Base-by-base conservation (phyloP, 2,113 vertebrate genomes). In the Myiopsitta monachus region DNA sequence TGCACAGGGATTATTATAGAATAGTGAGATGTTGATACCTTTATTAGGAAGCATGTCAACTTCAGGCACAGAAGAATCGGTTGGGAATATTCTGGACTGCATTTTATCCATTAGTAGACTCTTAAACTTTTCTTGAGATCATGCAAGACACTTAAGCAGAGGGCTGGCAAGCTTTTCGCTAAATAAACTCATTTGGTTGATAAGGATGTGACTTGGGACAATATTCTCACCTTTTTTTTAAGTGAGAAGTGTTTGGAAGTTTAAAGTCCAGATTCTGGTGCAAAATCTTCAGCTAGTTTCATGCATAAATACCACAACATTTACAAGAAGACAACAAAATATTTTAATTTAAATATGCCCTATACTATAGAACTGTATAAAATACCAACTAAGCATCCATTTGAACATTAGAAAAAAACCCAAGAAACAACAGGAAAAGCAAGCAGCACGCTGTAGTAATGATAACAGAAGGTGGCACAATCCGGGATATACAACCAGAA, bases 291-390 rank as follows among this genome's bases (percentile, higher is more conserved):
- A 57, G 69, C 3, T 1, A 62, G 17, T 16, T 90, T 39, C 22
- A 28, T 10, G 61, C 72, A 94, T 27, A 84, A 93, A 92, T n/a
- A 90, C 47, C 80, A 93, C 27, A 2, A 68, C 76, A 39, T 52
- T 69, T 96, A 90, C 74, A 96, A 96, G 94, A 94, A 85, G 88
- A 95, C 95, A 77, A 97, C 64, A 95, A 96, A 97, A 96, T 96
- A 92, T 72, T 97, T 97, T 96, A 96, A 97, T 96, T 95, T 94
- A 89, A 88, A 95, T 95, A 94, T 68, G 90, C 61, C 76, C 88
- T 74, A 87, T 96, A 92, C 90, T 96, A 84, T 90, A 94, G 92
- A 97, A 93, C 80, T 68, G 86, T 97, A 96, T 78, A 97, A 97
- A 96, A 96, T 87, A 82, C 47, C 69, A 96, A 57, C 81, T 44